A percentile compares a stretch with the other conserved stretches of the same genome.
phyloP scores from a whole-genome alignment of 2,113 vertebrate species.

The Microcebus lehilahytsara region DNA sequence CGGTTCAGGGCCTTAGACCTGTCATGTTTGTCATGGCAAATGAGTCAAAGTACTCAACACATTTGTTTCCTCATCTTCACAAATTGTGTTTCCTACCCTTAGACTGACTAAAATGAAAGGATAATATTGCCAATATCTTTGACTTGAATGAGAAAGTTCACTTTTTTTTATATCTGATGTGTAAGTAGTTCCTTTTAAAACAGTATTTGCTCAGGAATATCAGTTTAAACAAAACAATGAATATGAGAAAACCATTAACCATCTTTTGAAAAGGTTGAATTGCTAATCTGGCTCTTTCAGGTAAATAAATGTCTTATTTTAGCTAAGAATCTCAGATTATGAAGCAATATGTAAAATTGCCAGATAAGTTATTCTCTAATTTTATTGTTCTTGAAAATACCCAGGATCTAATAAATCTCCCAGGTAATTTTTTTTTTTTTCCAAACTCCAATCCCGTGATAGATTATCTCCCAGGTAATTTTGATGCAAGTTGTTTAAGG shows the following conservation, averaged over 20 bases:
- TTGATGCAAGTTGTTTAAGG: neutral
- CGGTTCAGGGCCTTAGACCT: neutral
- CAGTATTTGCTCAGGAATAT: neutral
- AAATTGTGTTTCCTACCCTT: neutral
- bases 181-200: neutral
- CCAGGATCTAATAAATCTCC: neutral
- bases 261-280: neutral
- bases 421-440: neutral
- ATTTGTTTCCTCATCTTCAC: neutral
- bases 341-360: neutral
- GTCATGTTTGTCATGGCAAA: neutral
- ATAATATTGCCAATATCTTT: neutral
- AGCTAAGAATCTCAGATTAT: neutral
- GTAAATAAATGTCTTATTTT: neutral
- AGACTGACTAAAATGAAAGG: neutral
- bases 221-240: neutral
- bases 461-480: neutral
- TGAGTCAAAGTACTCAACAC: neutral
- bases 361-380: neutral
- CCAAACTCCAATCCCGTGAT: too few species aligned
- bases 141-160: neutral
- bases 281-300: neutral
- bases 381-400: neutral
- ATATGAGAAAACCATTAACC: neutral
- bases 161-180: neutral